phyloP scores from a whole-genome alignment of 2,888 invertebrate species.

The Aproaerema taeniolella region DNA sequence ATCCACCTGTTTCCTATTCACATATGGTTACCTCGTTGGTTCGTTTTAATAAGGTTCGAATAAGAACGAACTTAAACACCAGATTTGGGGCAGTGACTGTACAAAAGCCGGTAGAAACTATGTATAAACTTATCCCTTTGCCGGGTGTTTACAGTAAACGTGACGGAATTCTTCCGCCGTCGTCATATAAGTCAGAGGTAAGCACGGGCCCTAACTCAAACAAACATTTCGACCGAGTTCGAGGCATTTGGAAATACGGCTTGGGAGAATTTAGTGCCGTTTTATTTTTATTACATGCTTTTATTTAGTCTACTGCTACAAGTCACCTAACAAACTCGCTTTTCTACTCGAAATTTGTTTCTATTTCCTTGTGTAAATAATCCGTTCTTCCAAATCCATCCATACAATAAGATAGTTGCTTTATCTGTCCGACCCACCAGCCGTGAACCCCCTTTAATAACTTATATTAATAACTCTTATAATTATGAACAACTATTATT shows the following conservation, averaged over 20 bases:
- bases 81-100: too few species aligned
- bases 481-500: too few species aligned
- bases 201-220: slow-evolving; percentile 44
- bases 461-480: too few species aligned
- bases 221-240: slow-evolving; percentile 48
- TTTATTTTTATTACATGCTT: slow-evolving; percentile 38
- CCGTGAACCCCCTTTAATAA: not conserved
- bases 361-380: too few species aligned
- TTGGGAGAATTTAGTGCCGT: slow-evolving; percentile 40
- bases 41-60: too few species aligned
- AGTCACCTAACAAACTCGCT: too few species aligned
- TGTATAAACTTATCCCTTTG: too few species aligned
- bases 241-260: slow-evolving; percentile 46
- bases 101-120: too few species aligned
- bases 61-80: too few species aligned
- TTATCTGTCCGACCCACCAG: not conserved
- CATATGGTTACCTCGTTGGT: too few species aligned
- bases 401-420: not conserved
- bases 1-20: too few species aligned
- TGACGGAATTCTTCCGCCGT: slow-evolving; percentile 17
- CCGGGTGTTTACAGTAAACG: slow-evolving; percentile 18
- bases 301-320: not conserved
- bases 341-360: too few species aligned
- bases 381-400: not conserved
- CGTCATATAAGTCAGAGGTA: slow-evolving; percentile 35